phyloP scores from a whole-genome alignment of 2,113 vertebrate species.

The Suncus etruscus region DNA sequence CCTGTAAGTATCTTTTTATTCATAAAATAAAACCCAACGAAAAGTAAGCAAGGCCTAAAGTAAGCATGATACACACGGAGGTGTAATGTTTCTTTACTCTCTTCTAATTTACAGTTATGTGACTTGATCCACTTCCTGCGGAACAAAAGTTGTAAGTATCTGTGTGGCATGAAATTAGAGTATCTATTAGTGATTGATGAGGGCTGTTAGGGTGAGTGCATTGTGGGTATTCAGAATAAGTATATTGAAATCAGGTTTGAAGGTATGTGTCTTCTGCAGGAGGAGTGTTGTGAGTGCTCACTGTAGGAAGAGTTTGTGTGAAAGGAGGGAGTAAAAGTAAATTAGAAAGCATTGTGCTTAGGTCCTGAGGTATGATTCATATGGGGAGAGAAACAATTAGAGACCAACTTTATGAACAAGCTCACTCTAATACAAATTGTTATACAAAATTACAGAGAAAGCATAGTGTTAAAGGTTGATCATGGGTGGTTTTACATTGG shows the following conservation, averaged over 20 bases:
- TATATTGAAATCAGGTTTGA: neutral
- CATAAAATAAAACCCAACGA: neutral
- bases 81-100: neutral
- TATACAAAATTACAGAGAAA: neutral
- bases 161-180: neutral
- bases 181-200: neutral
- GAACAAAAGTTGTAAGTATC: slow-evolving; percentile 89
- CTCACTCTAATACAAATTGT: neutral
- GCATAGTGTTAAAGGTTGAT: neutral
- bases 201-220: neutral
- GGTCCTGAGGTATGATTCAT: neutral
- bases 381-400: neutral
- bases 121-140: slow-evolving; percentile 88
- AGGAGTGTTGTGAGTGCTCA: neutral
- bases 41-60: neutral
- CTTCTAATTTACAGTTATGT: slow-evolving; percentile 86
- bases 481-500: rapidly evolving
- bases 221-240: neutral
- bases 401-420: neutral
- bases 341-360: neutral
- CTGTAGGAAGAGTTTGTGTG: neutral
- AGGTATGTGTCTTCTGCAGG: neutral
- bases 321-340: neutral
- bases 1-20: slow-evolving; percentile 86
- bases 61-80: neutral